Evolutionary conservation across 1,140 invertebrate species (phyloP), one percentile per base, ranked within the genome.

Genomic region (Mesaphorura yosii): DNA sequence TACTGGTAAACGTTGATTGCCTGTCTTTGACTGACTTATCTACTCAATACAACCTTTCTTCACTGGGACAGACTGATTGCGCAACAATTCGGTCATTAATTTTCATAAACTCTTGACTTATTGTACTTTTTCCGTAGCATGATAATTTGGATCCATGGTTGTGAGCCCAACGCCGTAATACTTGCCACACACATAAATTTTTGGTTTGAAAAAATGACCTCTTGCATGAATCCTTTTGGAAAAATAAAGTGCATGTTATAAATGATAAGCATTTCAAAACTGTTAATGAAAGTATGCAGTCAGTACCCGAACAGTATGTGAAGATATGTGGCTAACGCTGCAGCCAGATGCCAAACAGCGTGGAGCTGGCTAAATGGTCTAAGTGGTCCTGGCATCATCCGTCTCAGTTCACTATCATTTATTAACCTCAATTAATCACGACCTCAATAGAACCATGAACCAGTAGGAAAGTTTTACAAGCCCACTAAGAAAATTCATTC

Each of bases 331-430:
- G 64, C 65, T 37, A 66, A 66, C 15, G 66, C 66, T 44, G 65
- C 61, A 1, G 67, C 51, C 29, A 66, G 52, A 54, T 69, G 67
- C 67, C 67, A 69, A 59, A 64, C 65, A 27, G 64, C 67, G 60
- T 69, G 67, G n/a, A 69, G 51, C 53, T 69, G 67, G n/a, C n/a
- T n/a, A n/a, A 69, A 50, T 17, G 66, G 65, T 53, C 41, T 17
- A 15, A 64, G 15, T 46, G 44, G 20, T 17, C 26, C 14, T 10
- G 63, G 61, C 23, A 64, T 22, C 40, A 58, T 50, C 29, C 42
- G n/a, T 19, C 58, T 38, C 20, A 55, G 19, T 20, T 48, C 46
- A 3, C 57, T 59, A 25, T 28, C 48, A 53, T 42, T n/a, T n/a
- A 37, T 41, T 20, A 41, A 25, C 23, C 23, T 7, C 23, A 46